phyloP scores from a whole-genome alignment of 2,888 invertebrate genomes.

The Eupithecia subumbrata region DNA sequence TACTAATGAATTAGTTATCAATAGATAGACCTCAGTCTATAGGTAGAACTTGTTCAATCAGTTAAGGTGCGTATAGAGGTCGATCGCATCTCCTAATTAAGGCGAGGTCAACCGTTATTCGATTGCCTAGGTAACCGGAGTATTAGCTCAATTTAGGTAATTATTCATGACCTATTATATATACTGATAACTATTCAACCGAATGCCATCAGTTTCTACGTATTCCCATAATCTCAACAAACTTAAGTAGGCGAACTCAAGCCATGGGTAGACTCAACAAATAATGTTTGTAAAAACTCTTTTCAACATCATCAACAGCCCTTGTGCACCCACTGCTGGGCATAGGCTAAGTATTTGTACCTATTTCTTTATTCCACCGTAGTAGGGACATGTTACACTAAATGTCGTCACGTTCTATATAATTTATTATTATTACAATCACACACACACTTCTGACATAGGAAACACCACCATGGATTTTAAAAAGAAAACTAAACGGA shows the following conservation, averaged over 20 bases:
- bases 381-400: too few relatives aligned
- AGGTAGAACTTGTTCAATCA: background rate
- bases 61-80: conserved; percentile 6
- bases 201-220: background rate
- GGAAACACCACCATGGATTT: too few relatives aligned
- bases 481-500: too few relatives aligned
- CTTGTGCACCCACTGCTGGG: too few relatives aligned
- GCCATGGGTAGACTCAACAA: background rate
- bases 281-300: too few relatives aligned
- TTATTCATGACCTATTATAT: conserved; percentile 55
- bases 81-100: conserved; percentile 34
- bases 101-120: conserved; percentile 34
- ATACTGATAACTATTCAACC: conserved; percentile 1
- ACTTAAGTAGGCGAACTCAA: background rate
- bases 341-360: too few relatives aligned
- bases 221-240: background rate
- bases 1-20: background rate
- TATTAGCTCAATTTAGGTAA: conserved; percentile 54
- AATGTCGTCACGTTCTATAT: too few relatives aligned
- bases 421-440: too few relatives aligned
- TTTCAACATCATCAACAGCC: too few relatives aligned
- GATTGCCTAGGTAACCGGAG: conserved; percentile 43
- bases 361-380: too few relatives aligned
- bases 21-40: conserved; percentile 3
- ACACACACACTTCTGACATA: too few relatives aligned